Conservation (phyloP, 2,797 vertebrate genomes). For the Percopsis omiscomaycus region DNA sequence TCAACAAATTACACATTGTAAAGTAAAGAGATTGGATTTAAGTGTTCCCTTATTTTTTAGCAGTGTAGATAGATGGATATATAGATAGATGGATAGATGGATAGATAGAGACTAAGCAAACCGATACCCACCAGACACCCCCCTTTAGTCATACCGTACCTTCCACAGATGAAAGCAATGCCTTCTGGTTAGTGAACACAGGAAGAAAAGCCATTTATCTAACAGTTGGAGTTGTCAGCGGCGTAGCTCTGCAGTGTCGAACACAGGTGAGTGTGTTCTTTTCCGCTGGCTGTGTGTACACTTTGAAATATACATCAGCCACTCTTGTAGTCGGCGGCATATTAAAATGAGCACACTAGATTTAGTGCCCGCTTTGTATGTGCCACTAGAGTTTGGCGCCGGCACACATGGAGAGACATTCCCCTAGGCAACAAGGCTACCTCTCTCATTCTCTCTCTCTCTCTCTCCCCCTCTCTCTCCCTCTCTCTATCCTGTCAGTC, state of each 20-base stretch:
- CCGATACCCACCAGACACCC: background rate
- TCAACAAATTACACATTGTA: no score
- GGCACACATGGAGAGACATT: constrained; percentile 12
- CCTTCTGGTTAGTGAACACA: constrained; percentile 41
- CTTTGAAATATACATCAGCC: constrained; percentile 41
- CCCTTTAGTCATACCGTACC: constrained; percentile 14
- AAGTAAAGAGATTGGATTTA: no score
- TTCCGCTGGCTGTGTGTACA: constrained; percentile 26
- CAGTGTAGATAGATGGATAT: no score
- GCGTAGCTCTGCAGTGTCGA: constrained; percentile 12
- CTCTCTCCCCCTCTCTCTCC: background rate
- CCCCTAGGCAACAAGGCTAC: background rate
- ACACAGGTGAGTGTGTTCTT: constrained; percentile 11
- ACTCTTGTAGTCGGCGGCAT: background rate
- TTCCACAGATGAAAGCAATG: constrained; percentile 38
- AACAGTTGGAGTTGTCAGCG: constrained; percentile 42
- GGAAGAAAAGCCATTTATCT: constrained; percentile 52
- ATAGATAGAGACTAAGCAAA: no score
- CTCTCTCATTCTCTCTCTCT: background rate
- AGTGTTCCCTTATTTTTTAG: no score
- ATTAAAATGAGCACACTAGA: constrained; percentile 4
- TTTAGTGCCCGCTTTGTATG: constrained; percentile 19
- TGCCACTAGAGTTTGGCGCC: constrained; percentile 18
- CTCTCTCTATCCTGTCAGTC: constrained; percentile 31
- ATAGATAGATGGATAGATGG: no score